Base-by-base conservation (phyloP, 2,888 invertebrate species). In the Eupithecia vulgata region DNA sequence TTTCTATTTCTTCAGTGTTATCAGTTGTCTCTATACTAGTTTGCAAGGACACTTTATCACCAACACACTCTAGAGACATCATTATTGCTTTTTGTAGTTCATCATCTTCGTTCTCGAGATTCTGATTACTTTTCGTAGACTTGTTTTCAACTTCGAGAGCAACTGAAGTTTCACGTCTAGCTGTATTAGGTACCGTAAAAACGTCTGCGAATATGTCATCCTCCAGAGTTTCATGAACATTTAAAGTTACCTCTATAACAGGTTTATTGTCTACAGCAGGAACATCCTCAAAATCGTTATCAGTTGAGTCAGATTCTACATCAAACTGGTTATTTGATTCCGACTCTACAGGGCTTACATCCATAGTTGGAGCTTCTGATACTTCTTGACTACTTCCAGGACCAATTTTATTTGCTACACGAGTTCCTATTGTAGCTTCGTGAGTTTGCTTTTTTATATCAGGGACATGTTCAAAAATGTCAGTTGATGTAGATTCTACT, bases 161-260 rank as follows among this genome's bases (percentile, higher is more conserved):
- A 12, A 42, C 40, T 37, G 75, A 71, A 71, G 78, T 73, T 59
- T 64, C 25, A 65, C 71, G 64, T 25, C 73, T 73, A 66, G 17
- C 15, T 71, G 61, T 61, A 21, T 25, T 57, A 3, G 64, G 5
- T n/a, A 37, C n/a, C 42, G 78, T 80, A 87, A 97, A 97, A 74
- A 97, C 88, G 90, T 97, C 97, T n/a, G 96, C 96, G 91, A 97
- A 97, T 73, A 97, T 93, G 88, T 97, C 97, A 82, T 97, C 88
- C 12, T 88, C 85, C 68, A 83, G 82, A 30, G 83, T 81, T 79
- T 88, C 84, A 25, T 88, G 87, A 71, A 94, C 80, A 75, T 90
- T 85, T 72, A 95, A 86, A 62, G 91, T 89, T 59, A 95, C 83
- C 84, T 96, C 89, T 37, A 95, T 88, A 75, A 90, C 81, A 73